A percentile compares a stretch with the other conserved stretches of the same genome.
These are phyloP conservation scores for Crioceris asparagi DNA, from an alignment of 2,888 invertebrate species.

Conservation along the genomic window DNA sequence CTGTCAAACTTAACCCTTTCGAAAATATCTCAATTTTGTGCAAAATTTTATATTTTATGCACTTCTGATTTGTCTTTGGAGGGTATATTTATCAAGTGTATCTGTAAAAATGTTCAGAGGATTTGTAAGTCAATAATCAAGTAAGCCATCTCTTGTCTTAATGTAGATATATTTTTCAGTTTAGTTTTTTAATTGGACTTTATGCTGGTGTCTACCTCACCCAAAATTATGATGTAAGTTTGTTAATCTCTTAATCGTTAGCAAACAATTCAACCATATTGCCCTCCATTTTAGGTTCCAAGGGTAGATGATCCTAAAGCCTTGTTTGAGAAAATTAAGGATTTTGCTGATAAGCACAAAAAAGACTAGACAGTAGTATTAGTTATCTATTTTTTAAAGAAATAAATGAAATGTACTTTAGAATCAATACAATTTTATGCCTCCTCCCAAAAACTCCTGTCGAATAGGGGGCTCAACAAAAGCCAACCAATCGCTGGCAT, in stretches of 20 bases:
- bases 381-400: constrained; percentile 19
- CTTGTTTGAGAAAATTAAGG: constrained; percentile 58
- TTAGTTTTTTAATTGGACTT: constrained; percentile 56
- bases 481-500: constrained; percentile 96
- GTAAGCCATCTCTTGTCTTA: constrained; percentile 4
- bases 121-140: constrained; percentile 26
- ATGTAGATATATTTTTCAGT: constrained; percentile 40
- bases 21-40: no score
- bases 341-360: constrained; percentile 57
- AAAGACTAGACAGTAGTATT: constrained; percentile 35
- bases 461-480: constrained; percentile 86
- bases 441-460: constrained; percentile 79
- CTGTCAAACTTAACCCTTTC: no score
- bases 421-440: constrained; percentile 50
- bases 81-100: no score
- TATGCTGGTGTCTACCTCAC: constrained; percentile 63
- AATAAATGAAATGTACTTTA: constrained; percentile 15
- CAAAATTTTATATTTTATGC: no score
- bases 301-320: constrained; percentile 74
- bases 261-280: not conserved
- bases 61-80: no score
- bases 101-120: constrained; percentile 33
- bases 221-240: constrained; percentile 64
- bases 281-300: constrained; percentile 53
- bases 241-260: constrained; percentile 5